Percentiles rank a stretch among this genome's conserved stretches.
These are phyloP conservation scores for Gobionotothen gibberifrons DNA, from an alignment of 2,797 vertebrate species.

Conservation along the genomic window DNA sequence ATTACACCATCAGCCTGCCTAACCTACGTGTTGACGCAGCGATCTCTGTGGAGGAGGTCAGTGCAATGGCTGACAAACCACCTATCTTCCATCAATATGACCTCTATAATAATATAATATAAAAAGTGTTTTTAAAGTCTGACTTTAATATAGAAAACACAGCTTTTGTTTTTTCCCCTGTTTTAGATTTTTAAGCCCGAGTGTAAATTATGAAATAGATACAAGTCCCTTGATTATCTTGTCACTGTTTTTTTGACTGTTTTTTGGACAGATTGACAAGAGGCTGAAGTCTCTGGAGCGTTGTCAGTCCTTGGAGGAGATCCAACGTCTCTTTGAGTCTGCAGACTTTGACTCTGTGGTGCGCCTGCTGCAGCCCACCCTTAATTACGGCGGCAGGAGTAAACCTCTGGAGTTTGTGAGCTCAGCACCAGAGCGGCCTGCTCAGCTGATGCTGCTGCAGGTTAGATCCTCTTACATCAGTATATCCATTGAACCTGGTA, in stretches of 20 bases:
- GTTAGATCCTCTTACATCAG: slow-evolving; percentile 67
- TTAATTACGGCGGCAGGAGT: slow-evolving; percentile 87
- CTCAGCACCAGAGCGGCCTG: slow-evolving; percentile 94
- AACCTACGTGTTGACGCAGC: slow-evolving; percentile 91
- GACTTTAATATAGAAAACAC: background rate
- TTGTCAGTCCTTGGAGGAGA: slow-evolving; percentile 98
- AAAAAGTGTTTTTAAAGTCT: no score
- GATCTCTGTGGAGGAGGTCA: slow-evolving; percentile 95
- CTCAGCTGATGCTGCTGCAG: slow-evolving; percentile 95
- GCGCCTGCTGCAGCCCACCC: slow-evolving; percentile 91
- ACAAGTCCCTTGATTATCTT: background rate
- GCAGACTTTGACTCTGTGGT: slow-evolving; percentile 93
- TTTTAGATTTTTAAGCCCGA: background rate
- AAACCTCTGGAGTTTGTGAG: slow-evolving; percentile 93
- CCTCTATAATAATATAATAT: no score
- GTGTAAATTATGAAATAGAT: background rate
- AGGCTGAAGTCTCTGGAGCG: slow-evolving; percentile 96
- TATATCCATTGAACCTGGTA: background rate
- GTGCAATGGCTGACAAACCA: slow-evolving; percentile 15
- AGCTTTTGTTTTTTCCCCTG: background rate
- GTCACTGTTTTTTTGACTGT: slow-evolving; percentile 1
- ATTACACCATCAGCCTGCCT: slow-evolving; percentile 86
- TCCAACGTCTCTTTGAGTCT: slow-evolving; percentile 93
- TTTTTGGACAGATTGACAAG: slow-evolving; percentile 90
- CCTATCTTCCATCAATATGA: background rate